Evolutionary conservation across 2,113 vertebrate genomes (phyloP).

Genomic region (Paramormyrops kingsleyae): DNA sequence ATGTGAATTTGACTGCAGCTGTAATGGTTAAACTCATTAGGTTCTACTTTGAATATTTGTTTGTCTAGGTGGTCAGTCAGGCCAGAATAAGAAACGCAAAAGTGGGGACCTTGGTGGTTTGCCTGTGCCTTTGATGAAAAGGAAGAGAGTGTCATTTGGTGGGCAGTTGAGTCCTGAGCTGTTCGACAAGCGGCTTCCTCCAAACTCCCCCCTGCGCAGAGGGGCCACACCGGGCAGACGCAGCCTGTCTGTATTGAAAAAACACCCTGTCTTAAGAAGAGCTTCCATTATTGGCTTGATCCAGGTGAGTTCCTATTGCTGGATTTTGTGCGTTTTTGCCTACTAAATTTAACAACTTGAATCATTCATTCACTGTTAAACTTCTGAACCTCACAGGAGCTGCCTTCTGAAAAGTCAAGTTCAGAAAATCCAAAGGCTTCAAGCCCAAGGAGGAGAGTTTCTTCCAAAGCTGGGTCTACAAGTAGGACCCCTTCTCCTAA

Average conservation of each 20-base stretch:
- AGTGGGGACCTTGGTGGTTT: conserved; percentile 36
- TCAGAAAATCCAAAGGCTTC: conserved; percentile 1
- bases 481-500: conserved; percentile 15
- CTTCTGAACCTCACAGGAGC: conserved; percentile 25
- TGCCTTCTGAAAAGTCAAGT: conserved; percentile 15
- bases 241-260: conserved; percentile 46
- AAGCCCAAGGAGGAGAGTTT: conserved; percentile 27
- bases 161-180: conserved; percentile 73
- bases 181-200: conserved; percentile 79
- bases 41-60: background rate
- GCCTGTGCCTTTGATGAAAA: conserved; percentile 47
- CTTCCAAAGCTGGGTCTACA: conserved; percentile 22
- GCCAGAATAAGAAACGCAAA: conserved; percentile 55
- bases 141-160: conserved; percentile 81
- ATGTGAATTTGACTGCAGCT: background rate
- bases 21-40: background rate
- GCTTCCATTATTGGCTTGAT: conserved; percentile 52
- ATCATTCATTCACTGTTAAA: background rate
- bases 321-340: background rate
- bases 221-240: conserved; percentile 63
- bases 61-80: conserved; percentile 24
- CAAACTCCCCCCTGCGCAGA: conserved; percentile 72
- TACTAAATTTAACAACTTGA: background rate
- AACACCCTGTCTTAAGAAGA: conserved; percentile 59
- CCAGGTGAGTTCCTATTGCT: conserved; percentile 47